Percentiles rank a stretch among this genome's conserved stretches.
Evolutionary conservation across 2,888 invertebrate genomes (phyloP).

Genomic region (Lomographa bimaculata): DNA sequence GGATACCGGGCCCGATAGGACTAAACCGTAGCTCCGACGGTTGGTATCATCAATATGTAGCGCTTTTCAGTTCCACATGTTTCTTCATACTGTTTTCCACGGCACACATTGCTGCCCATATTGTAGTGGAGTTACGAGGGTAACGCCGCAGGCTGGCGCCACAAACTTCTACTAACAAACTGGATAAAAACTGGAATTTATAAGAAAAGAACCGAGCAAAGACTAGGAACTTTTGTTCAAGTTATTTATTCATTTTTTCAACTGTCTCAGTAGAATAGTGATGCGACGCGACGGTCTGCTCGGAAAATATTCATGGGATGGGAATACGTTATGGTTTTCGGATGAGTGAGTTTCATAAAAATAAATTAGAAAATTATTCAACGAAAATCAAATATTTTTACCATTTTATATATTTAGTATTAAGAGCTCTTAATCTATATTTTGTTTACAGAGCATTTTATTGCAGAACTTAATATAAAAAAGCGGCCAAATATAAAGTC

Average conservation of each 20-base stretch:
- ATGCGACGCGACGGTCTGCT: not conserved
- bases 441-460: too few relatives aligned
- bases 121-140: slow-evolving; percentile 6
- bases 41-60: too few relatives aligned
- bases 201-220: slow-evolving; percentile 6
- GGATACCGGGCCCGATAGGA: too few relatives aligned
- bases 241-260: slow-evolving; percentile 7
- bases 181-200: slow-evolving; percentile 14
- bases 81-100: not conserved
- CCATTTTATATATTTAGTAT: too few relatives aligned
- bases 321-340: slow-evolving; percentile 1
- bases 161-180: slow-evolving; percentile 8
- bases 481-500: too few relatives aligned
- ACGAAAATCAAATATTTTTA: too few relatives aligned
- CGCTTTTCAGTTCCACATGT: too few relatives aligned
- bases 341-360: not conserved
- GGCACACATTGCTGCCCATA: not conserved
- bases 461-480: too few relatives aligned
- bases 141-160: slow-evolving; percentile 5
- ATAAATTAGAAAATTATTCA: not conserved
- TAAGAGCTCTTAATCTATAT: too few relatives aligned
- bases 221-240: slow-evolving; percentile 4
- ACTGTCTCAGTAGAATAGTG: not conserved
- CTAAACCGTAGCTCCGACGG: too few relatives aligned
- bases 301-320: slow-evolving; percentile 6